phyloP scores from a whole-genome alignment of 2,113 vertebrate species.

The Hemicordylus capensis region DNA sequence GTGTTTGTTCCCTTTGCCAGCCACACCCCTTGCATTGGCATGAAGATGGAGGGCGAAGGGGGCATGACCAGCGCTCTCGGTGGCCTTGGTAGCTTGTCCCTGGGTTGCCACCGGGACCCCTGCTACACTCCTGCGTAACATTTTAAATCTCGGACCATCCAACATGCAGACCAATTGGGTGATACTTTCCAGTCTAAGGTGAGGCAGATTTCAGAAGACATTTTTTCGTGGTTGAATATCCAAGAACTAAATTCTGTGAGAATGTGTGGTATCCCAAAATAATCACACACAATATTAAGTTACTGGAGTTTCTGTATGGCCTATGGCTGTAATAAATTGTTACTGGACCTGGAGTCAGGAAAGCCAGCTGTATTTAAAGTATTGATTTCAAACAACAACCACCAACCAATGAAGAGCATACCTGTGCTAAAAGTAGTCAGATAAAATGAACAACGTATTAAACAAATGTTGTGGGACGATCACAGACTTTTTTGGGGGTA shows the following conservation, averaged over 20 bases:
- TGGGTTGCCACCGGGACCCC: too few relatives aligned
- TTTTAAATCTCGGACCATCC: not conserved
- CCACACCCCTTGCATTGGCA: too few relatives aligned
- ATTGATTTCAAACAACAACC: too few relatives aligned
- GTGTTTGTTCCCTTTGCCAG: too few relatives aligned
- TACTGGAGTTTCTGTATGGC: too few relatives aligned
- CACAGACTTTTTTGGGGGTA: rapidly evolving
- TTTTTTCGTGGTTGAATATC: not conserved
- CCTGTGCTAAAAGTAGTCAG: not conserved
- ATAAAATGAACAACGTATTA: slow-evolving; percentile 4
- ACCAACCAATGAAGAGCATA: not conserved
- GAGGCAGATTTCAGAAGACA: not conserved
- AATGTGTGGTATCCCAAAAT: not conserved
- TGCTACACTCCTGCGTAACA: too few relatives aligned
- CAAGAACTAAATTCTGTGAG: not conserved
- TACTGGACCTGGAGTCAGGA: not conserved
- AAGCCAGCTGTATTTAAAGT: not conserved
- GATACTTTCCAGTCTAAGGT: not conserved
- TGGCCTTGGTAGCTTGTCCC: too few relatives aligned
- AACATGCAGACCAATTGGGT: not conserved
- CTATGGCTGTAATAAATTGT: too few relatives aligned
- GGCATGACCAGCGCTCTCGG: too few relatives aligned
- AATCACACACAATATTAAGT: not conserved
- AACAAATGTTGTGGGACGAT: not conserved
- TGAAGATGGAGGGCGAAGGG: too few relatives aligned